A percentile compares a stretch with the other conserved stretches of the same genome.
phyloP scores from a whole-genome alignment of 2,797 vertebrate genomes.

The Amblyraja radiata region DNA sequence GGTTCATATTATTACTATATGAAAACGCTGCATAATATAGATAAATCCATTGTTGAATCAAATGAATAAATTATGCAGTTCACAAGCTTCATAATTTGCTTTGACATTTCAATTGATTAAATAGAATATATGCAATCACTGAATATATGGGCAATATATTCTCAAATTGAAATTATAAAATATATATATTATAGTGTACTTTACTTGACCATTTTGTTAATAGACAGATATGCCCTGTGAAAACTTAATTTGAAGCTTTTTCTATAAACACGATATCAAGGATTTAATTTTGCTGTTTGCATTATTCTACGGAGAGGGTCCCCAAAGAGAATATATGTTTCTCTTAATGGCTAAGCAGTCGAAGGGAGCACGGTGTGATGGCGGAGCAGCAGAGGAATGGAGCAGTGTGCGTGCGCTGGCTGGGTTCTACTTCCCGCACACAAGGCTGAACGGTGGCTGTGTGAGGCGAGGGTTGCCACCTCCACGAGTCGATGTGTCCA shows the following conservation, averaged over 20 bases:
- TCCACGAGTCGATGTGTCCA: too few species aligned
- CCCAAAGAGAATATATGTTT: too few species aligned
- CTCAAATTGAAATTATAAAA: neutral
- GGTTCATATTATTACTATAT: neutral
- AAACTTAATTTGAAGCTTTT: neutral
- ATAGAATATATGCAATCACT: neutral
- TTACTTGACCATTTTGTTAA: neutral
- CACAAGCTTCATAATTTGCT: neutral
- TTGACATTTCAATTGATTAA: slow-evolving; percentile 26
- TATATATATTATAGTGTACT: slow-evolving; percentile 8
- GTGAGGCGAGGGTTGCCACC: too few species aligned
- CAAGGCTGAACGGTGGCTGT: too few species aligned
- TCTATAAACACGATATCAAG: neutral
- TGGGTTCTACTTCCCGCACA: too few species aligned
- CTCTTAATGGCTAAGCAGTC: too few species aligned
- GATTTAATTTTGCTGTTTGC: neutral
- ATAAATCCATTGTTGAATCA: neutral
- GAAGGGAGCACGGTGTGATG: too few species aligned
- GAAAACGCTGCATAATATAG: neutral
- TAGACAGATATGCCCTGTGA: neutral
- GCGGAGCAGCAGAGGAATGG: too few species aligned
- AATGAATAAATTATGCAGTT: neutral
- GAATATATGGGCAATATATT: neutral
- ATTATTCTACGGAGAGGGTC: neutral
- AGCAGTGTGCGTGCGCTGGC: too few species aligned